Percentiles rank a stretch among this genome's conserved stretches.
Evolutionary conservation across 2,888 invertebrate genomes (phyloP).

Genomic region (Marronus borbonicus): DNA sequence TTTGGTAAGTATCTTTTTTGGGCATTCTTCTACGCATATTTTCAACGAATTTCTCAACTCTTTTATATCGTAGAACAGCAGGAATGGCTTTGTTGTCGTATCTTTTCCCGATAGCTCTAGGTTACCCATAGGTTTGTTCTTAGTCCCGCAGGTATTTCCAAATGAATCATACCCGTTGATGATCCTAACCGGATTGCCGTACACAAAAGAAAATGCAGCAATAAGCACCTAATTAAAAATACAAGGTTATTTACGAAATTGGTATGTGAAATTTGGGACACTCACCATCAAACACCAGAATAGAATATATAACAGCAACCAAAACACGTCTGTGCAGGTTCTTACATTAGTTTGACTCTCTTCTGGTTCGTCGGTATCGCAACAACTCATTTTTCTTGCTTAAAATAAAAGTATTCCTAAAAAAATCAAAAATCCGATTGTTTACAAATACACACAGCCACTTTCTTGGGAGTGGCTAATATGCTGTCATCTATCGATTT

Average conservation of each 20-base stretch:
- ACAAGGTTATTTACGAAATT: conserved; percentile 45
- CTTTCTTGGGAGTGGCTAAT: conserved; percentile 27
- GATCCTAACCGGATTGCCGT: conserved; percentile 88
- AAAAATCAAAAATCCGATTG: conserved; percentile 35
- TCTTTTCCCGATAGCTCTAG: conserved; percentile 86
- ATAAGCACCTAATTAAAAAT: conserved; percentile 77
- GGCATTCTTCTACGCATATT: conserved; percentile 93
- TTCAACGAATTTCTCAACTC: conserved; percentile 85
- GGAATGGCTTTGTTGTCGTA: conserved; percentile 82
- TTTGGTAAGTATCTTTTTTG: conserved; percentile 77
- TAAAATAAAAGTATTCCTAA: conserved; percentile 29
- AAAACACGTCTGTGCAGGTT: conserved; percentile 88
- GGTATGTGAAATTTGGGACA: conserved; percentile 51
- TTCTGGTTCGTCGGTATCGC: conserved; percentile 77
- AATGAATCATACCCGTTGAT: conserved; percentile 95
- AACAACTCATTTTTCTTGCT: conserved; percentile 75
- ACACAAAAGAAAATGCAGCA: conserved; percentile 89
- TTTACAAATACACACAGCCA: conserved; percentile 52
- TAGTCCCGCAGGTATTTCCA: conserved; percentile 94
- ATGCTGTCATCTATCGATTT: conserved; percentile 30
- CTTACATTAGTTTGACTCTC: conserved; percentile 72
- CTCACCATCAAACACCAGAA: conserved; percentile 91
- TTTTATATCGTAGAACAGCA: conserved; percentile 88
- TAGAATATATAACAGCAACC: conserved; percentile 83
- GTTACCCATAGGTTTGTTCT: conserved; percentile 83